Evolutionary conservation across 2,888 invertebrate species (phyloP), one percentile per base, ranked within the genome.

Genomic region (Troides oblongomaculatus): DNA sequence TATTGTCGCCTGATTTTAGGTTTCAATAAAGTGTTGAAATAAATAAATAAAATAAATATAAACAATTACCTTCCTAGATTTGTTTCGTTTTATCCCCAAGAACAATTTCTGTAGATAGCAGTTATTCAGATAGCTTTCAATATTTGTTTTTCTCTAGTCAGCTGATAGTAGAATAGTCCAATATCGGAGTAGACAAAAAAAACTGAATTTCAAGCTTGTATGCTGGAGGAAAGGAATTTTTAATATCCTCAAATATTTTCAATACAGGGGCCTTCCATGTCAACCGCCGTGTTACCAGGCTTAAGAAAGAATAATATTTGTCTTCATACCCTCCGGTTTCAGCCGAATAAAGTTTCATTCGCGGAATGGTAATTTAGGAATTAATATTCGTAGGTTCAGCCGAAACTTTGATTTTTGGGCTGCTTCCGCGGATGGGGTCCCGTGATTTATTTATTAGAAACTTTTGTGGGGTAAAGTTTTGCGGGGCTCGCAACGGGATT

Each of bases 211-310:
- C 70, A 65, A 74, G 69, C 74, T 69, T 65, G 46, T 4, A 12
- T 14, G 14, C 46, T 46, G 46, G 46, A 46, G 46, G 46, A 46
- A 46, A 46, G 81, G 86, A 86, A 86, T 87, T 86, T 87, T 86
- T 86, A 87, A 87, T 86, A 86, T 84, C 79, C 78, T 73, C 72
- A 74, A 76, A 79, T 76, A 81, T 81, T 81, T 80, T 79, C 80
- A 78, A 82, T 83, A 83, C 80, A 79, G 74, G 14, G 77, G 76
- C 78, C 77, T 30, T 78, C 75, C 81, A 77, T 78, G 81, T 82
- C 81, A 82, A 81, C 80, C 79, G 6, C 72, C 74, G 72, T 66
- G 62, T 46, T 58, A 46, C 46, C 62, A 74, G 70, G 74, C 75
- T 74, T 73, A 72, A 71, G 71, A 70, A 77, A 78, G 72, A 72